phyloP scores from a whole-genome alignment of 2,888 invertebrate genomes.

The Nomada ferruginata region DNA sequence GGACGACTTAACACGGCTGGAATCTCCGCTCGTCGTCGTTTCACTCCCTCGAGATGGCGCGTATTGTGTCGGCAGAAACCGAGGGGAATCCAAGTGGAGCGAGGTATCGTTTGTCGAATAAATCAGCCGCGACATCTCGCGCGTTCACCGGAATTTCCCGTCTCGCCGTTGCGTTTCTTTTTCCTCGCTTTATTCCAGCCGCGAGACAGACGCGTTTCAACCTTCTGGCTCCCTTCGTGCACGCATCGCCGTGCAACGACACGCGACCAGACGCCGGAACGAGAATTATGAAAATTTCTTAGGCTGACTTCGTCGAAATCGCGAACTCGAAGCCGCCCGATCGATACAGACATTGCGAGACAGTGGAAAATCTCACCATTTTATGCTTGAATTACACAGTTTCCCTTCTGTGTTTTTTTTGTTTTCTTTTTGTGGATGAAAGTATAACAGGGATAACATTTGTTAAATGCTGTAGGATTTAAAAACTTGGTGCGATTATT shows the following conservation, averaged over 20 bases:
- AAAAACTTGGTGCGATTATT: too few species aligned
- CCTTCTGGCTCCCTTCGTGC: neutral
- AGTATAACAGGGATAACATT: too few species aligned
- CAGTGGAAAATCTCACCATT: neutral
- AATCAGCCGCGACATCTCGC: conserved; percentile 28
- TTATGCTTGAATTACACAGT: too few species aligned
- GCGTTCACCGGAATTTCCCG: conserved; percentile 19
- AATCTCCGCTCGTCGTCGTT: neutral
- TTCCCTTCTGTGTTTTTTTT: too few species aligned
- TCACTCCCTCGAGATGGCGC: neutral
- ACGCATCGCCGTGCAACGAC: conserved; percentile 24
- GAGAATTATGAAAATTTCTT: conserved; percentile 20
- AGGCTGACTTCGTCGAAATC: neutral
- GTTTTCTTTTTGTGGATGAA: too few species aligned
- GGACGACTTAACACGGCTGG: neutral
- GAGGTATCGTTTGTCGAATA: conserved; percentile 30
- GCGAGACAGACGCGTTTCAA: conserved; percentile 11
- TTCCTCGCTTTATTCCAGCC: conserved; percentile 6
- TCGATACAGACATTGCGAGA: neutral
- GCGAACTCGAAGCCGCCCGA: neutral
- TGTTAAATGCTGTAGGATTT: too few species aligned
- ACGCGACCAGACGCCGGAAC: conserved; percentile 12
- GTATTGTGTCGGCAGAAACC: conserved; percentile 5
- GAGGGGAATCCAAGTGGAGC: conserved; percentile 7
- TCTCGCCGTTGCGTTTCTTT: conserved; percentile 16